These are phyloP conservation scores for Gorsachius magnificus DNA, from an alignment of 2,797 vertebrate genomes.

Conservation along the genomic window DNA sequence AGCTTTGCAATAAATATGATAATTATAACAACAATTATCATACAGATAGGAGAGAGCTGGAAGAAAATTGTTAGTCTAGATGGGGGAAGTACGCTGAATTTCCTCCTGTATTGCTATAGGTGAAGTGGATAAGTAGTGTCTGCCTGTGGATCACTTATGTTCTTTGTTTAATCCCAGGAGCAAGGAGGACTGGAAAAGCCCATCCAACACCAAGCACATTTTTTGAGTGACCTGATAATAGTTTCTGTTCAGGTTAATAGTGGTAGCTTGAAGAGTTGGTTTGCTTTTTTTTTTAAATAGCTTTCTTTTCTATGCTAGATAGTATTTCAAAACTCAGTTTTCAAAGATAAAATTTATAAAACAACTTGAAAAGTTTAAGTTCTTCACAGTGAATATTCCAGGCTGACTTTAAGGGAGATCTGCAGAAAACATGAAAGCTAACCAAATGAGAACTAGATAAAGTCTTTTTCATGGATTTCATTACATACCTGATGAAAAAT, in stretches of 20 bases:
- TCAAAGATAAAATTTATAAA: not conserved
- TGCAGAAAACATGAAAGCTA: not conserved
- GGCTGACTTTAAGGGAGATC: not conserved
- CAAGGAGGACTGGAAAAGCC: not conserved
- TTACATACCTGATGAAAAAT: not conserved
- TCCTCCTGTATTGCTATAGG: not conserved
- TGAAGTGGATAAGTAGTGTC: not conserved
- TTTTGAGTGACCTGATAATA: not conserved
- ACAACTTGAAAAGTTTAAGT: not conserved
- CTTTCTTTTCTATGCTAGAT: not conserved
- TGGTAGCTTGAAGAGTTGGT: not conserved
- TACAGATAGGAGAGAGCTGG: not conserved
- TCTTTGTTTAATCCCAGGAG: not conserved
- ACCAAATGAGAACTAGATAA: not conserved
- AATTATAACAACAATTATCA: not conserved
- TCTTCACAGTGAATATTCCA: not conserved
- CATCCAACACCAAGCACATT: not conserved
- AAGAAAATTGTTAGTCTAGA: not conserved
- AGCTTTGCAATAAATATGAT: not conserved
- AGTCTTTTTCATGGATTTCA: not conserved
- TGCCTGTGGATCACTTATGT: not conserved
- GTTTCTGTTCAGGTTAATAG: not conserved
- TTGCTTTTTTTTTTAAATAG: not conserved
- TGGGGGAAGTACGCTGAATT: not conserved
- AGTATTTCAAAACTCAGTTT: not conserved